phyloP scores from a whole-genome alignment of 2,888 invertebrate genomes.

The Archaeoteleia sp. region DNA sequence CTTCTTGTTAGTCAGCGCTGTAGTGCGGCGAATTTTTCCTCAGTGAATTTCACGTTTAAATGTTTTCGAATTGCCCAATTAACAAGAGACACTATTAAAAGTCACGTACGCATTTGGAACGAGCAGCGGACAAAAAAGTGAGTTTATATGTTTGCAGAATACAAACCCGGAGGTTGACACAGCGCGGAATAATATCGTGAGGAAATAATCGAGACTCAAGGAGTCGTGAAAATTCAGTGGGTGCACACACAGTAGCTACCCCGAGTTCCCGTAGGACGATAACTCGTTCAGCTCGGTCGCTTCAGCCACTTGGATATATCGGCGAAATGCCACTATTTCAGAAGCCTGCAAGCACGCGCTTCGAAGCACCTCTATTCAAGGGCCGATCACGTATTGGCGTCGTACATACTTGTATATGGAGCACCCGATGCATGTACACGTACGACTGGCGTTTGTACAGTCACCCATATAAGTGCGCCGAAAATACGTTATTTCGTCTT shows the following conservation, averaged over 20 bases:
- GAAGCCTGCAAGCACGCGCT: slow-evolving; percentile 19
- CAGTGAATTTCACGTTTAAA: too few species aligned
- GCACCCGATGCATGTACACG: slow-evolving; percentile 28
- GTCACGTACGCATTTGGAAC: too few species aligned
- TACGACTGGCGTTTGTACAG: slow-evolving; percentile 12
- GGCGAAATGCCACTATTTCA: slow-evolving; percentile 44
- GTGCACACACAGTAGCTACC: slow-evolving; percentile 6
- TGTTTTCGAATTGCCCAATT: too few species aligned
- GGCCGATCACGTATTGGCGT: slow-evolving; percentile 45
- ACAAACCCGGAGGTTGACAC: slow-evolving; percentile 8
- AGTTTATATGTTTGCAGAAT: slow-evolving; percentile 16
- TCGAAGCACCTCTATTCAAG: slow-evolving; percentile 27
- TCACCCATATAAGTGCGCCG: slow-evolving; percentile 13
- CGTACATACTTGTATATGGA: slow-evolving; percentile 35
- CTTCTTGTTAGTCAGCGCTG: too few species aligned
- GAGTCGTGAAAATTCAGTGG: slow-evolving; percentile 31
- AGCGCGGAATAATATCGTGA: slow-evolving; percentile 16
- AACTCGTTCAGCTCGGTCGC: slow-evolving; percentile 30
- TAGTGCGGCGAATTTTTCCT: too few species aligned
- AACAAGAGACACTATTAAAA: too few species aligned
- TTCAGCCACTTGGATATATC: slow-evolving; percentile 37
- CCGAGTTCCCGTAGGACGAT: slow-evolving; percentile 19
- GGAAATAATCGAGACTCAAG: slow-evolving; percentile 31
- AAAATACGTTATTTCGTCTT: slow-evolving; percentile 25
- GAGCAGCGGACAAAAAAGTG: too few species aligned